Evolutionary conservation across 2,797 vertebrate species (phyloP).

Genomic region (Simalia tracyae): DNA sequence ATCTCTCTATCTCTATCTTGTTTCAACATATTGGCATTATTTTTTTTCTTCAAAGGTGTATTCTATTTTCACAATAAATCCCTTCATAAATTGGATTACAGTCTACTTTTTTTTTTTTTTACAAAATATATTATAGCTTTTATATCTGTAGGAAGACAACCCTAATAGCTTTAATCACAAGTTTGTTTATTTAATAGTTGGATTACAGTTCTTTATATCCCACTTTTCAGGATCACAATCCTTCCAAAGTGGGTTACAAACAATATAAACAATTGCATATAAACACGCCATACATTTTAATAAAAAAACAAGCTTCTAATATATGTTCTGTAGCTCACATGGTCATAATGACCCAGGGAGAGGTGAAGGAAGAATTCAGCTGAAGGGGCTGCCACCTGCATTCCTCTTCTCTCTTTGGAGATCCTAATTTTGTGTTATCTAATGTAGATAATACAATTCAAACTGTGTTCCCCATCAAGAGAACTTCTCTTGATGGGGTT

Average conservation of each 20-base stretch:
- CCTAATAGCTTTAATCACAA: background rate
- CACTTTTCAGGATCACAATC: background rate
- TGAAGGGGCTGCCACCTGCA: background rate
- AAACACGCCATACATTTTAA: background rate
- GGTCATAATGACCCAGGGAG: background rate
- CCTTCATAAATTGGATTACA: background rate
- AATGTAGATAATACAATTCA: background rate
- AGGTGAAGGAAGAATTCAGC: background rate
- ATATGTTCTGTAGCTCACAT: background rate
- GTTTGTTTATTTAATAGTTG: background rate
- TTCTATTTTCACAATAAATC: background rate
- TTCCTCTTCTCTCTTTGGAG: background rate
- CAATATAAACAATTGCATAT: background rate
- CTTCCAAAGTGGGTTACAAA: background rate
- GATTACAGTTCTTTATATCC: background rate
- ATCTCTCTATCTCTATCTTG: background rate
- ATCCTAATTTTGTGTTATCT: background rate
- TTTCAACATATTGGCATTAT: background rate
- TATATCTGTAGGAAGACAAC: background rate
- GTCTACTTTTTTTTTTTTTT: background rate
- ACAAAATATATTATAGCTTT: background rate
- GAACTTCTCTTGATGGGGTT: background rate
- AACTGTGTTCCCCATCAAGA: background rate
- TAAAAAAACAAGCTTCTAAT: background rate
- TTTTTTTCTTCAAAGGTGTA: background rate